Evolutionary conservation across 2,888 invertebrate species (phyloP).

Genomic region (Stomorhina lunata): DNA sequence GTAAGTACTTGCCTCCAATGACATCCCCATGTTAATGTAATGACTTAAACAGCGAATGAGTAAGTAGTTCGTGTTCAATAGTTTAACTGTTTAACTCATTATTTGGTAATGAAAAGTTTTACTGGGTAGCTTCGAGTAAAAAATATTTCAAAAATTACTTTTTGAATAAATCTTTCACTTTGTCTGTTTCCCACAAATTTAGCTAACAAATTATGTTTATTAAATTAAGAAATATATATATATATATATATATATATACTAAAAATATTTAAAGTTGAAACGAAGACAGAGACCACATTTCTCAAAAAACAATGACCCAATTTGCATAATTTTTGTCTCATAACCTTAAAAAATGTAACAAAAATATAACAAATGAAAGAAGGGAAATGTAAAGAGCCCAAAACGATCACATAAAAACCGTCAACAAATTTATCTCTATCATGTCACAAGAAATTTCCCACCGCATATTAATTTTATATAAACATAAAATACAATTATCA

Average conservation of each 20-base stretch:
- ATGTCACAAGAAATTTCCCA: slow-evolving; percentile 62
- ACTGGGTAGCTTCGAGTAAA: too few relatives aligned
- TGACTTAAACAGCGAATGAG: too few relatives aligned
- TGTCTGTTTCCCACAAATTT: slow-evolving; percentile 45
- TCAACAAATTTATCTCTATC: slow-evolving; percentile 53
- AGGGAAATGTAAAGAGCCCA: background rate
- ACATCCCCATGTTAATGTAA: too few relatives aligned
- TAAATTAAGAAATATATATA: slow-evolving; percentile 16
- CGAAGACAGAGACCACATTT: slow-evolving; percentile 15
- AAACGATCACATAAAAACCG: slow-evolving; percentile 25
- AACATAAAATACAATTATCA: slow-evolving; percentile 60
- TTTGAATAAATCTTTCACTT: slow-evolving; percentile 24
- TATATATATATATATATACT: slow-evolving; percentile 27
- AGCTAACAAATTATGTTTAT: slow-evolving; percentile 49
- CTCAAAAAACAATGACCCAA: slow-evolving; percentile 46
- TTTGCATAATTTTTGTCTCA: slow-evolving; percentile 66
- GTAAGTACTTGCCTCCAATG: too few relatives aligned
- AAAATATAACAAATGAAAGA: background rate
- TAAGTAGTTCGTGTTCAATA: too few relatives aligned
- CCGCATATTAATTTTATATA: slow-evolving; percentile 61
- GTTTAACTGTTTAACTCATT: too few relatives aligned
- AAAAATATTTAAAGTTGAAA: slow-evolving; percentile 1
- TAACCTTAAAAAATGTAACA: slow-evolving; percentile 49
- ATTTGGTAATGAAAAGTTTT: too few relatives aligned
- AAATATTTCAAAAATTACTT: too few relatives aligned